Evolutionary conservation across 2,113 vertebrate genomes (phyloP), one percentile per base, ranked within the genome.

Genomic region (Gila orcuttii): DNA sequence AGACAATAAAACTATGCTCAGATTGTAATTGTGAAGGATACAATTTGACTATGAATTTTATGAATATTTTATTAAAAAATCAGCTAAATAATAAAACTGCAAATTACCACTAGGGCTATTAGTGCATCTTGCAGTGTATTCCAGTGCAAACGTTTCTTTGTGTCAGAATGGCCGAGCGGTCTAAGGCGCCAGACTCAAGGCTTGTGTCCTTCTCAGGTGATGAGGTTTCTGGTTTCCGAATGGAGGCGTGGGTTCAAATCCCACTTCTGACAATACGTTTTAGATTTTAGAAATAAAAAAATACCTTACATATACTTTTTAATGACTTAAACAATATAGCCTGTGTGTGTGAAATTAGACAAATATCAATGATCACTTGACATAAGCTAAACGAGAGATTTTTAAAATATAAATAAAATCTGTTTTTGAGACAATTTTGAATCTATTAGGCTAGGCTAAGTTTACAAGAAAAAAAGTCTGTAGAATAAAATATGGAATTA

Each of bases 91-190:
- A 23, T 9, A 23, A 57, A 57, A 23, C 0, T 8, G 7, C 55
- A 57, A 57, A 8, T 8, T 8, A 3, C 0, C 55, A 23, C 19
- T 42, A 42, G 42, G 8, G 42, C 8, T 57, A 21, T 8, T 2
- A 8, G 19, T 57, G 55, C 2, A 0, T 57, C 6, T 57, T 57
- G 0, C 6, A 57, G 17, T 9, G 6, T 23, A 3, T 3, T 23
- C 2, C 19, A 8, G 55, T 57, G 7, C 42, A 2, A 0, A 0
- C 2, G 0, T 9, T 42, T 42, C 8, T 1, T 42, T 1, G 2
- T 85, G 86, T 87, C 86, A 87, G 82, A 8, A 89, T 89, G 88
- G 88, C 88, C 88, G 88, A 87, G 88, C 86, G 88, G 88, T 89
- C 88, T 89, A 89, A 89, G 88, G 88, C 86, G 83, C 86, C 86